Percentiles rank a stretch among this genome's conserved stretches.
These are phyloP conservation scores for Ormyrus pomaceus DNA, from an alignment of 2,888 invertebrate genomes.

Conservation along the genomic window DNA sequence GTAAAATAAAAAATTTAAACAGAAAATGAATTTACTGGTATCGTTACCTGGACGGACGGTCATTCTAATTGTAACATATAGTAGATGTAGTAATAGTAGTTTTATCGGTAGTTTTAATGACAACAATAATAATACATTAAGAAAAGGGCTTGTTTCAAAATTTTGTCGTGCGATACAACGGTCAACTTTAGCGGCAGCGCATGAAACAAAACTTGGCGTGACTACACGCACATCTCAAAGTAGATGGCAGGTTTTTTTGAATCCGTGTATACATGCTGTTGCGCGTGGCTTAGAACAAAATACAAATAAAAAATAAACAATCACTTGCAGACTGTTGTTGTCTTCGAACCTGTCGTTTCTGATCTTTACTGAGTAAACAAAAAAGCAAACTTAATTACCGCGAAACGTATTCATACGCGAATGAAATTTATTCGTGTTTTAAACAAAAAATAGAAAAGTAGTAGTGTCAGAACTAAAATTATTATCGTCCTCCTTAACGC, in stretches of 20 bases:
- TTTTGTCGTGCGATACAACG: constrained; percentile 46
- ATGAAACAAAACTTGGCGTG: neutral
- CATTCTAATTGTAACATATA: constrained; percentile 69
- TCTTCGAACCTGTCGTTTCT: constrained; percentile 47
- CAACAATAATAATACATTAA: constrained; percentile 64
- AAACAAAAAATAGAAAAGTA: constrained; percentile 48
- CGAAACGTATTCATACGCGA: constrained; percentile 42
- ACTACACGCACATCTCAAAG: constrained; percentile 2
- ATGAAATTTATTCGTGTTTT: constrained; percentile 50
- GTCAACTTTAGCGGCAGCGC: constrained; percentile 28
- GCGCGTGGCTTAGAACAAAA: constrained; percentile 49
- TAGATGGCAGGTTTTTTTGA: constrained; percentile 38
- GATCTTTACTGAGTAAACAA: constrained; percentile 43
- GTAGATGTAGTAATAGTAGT: constrained; percentile 62
- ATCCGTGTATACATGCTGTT: constrained; percentile 40
- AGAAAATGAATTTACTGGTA: constrained; percentile 52
- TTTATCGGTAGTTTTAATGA: constrained; percentile 63
- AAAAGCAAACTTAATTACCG: constrained; percentile 34
- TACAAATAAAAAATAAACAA: constrained; percentile 47
- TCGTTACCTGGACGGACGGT: constrained; percentile 59
- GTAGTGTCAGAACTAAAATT: constrained; percentile 48
- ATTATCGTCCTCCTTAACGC: constrained; percentile 51
- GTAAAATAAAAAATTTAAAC: constrained; percentile 49
- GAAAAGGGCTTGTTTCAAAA: constrained; percentile 52
- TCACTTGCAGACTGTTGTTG: constrained; percentile 52